These are phyloP conservation scores for Halcyon leucocephala DNA, from an alignment of 2,797 vertebrate species.

Conservation along the genomic window DNA sequence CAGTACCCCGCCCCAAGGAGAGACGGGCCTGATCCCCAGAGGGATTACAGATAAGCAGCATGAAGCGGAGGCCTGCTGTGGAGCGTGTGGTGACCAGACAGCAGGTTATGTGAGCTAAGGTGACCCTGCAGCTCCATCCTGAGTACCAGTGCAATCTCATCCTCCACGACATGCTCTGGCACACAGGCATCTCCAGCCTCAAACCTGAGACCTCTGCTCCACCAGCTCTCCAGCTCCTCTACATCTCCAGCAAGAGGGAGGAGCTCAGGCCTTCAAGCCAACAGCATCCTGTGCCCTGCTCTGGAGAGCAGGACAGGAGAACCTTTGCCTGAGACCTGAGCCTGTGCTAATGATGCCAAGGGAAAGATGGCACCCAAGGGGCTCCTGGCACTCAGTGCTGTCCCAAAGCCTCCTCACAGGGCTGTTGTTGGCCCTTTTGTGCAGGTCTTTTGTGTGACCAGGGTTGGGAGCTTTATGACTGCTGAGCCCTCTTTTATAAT, in stretches of 20 bases:
- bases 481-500: neutral
- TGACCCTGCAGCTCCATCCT: neutral
- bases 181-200: neutral
- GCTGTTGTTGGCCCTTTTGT: neutral
- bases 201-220: neutral
- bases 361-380: neutral
- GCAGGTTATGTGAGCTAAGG: neutral
- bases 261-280: neutral
- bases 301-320: neutral
- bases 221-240: neutral
- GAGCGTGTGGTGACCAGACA: rapidly evolving
- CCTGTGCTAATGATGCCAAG: neutral
- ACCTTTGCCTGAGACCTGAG: neutral
- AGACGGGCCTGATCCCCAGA: neutral
- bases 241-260: neutral
- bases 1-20: neutral
- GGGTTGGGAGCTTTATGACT: neutral
- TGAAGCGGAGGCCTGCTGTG: neutral
- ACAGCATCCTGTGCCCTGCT: neutral
- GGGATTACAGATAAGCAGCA: neutral
- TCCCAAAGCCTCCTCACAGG: neutral
- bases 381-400: rapidly evolving
- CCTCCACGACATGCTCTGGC: neutral
- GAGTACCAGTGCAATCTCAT: neutral
- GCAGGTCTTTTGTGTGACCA: neutral